phyloP scores from a whole-genome alignment of 2,888 invertebrate genomes.

The Chydorus sphaericus region DNA sequence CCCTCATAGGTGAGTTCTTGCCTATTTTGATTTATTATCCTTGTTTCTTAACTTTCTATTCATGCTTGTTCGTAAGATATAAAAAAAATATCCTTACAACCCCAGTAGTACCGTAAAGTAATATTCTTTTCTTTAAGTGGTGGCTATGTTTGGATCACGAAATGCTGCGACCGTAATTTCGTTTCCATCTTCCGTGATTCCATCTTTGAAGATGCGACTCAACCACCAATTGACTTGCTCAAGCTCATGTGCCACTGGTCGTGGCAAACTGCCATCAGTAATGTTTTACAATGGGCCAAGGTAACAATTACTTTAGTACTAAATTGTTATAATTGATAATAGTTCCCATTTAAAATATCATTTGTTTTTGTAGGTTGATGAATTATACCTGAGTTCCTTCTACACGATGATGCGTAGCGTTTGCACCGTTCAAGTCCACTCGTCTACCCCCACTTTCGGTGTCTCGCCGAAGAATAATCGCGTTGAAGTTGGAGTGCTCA shows the following conservation, averaged over 20 bases:
- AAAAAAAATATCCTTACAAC: no score
- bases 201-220: conserved; percentile 69
- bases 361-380: conserved; percentile 61
- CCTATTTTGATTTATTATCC: no score
- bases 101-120: background rate
- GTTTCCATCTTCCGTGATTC: conserved; percentile 78
- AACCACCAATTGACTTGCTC: conserved; percentile 64
- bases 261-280: conserved; percentile 76
- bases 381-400: conserved; percentile 46
- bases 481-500: conserved; percentile 55
- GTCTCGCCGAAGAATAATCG: conserved; percentile 35
- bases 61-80: no score
- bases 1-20: conserved; percentile 34
- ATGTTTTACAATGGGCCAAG: conserved; percentile 79
- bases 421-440: conserved; percentile 64
- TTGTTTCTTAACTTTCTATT: no score
- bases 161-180: conserved; percentile 69
- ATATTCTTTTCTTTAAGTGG: conserved; percentile 46
- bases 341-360: no score
- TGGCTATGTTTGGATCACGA: conserved; percentile 81
- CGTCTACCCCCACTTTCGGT: conserved; percentile 56
- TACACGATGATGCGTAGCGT: conserved; percentile 59
- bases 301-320: no score
- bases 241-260: conserved; percentile 83
- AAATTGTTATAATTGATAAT: no score